Percentiles rank a stretch among this genome's conserved stretches.
These are phyloP conservation scores for Stenichneumon culpator DNA, from an alignment of 2,888 invertebrate species.

Conservation along the genomic window DNA sequence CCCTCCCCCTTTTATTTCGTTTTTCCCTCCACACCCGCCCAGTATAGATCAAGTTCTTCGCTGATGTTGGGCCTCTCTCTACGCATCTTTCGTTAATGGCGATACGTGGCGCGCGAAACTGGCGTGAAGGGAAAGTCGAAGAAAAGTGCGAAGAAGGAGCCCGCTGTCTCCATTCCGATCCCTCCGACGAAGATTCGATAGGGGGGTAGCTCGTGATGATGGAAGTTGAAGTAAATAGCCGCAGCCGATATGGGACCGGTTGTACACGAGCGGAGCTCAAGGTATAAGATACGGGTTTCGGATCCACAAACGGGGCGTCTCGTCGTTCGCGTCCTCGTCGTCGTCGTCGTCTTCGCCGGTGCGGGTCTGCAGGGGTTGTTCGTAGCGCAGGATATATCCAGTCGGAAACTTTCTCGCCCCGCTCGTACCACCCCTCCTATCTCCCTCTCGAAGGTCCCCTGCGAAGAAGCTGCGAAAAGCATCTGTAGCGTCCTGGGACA, in stretches of 20 bases:
- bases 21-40: neutral
- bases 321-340: conserved; percentile 17
- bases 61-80: conserved; percentile 9
- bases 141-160: conserved; percentile 24
- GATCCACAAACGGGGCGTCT: conserved; percentile 47
- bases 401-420: conserved; percentile 56
- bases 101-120: conserved; percentile 7
- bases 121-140: conserved; percentile 25
- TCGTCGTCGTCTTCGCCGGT: neutral
- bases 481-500: conserved; percentile 70
- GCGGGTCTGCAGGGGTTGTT: neutral
- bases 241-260: conserved; percentile 5
- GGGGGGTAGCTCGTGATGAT: conserved; percentile 26
- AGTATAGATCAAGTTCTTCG: conserved; percentile 5
- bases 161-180: conserved; percentile 34
- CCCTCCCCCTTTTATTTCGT: conserved; percentile 1
- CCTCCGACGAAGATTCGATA: conserved; percentile 41
- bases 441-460: conserved; percentile 33
- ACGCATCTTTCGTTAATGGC: conserved; percentile 11
- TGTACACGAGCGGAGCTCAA: conserved; percentile 8
- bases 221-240: conserved; percentile 53
- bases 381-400: neutral
- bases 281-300: conserved; percentile 43
- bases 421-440: neutral
- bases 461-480: conserved; percentile 64